These are phyloP conservation scores for Stichodactyla helianthus DNA, from an alignment of 64 coral and sea anemone species.

Conservation along the genomic window DNA sequence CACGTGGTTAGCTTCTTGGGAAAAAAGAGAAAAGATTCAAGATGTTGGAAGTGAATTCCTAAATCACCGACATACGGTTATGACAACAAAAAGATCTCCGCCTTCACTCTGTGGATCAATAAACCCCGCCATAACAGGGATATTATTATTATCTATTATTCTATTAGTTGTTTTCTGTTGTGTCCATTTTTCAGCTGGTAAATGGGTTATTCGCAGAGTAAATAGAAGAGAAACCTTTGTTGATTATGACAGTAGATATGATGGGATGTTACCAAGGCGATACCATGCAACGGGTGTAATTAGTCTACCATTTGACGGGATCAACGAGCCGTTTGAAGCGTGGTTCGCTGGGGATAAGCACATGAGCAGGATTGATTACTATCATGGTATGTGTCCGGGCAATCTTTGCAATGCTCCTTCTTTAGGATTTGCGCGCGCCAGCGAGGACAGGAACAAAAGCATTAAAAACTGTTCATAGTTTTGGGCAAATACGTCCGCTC, in stretches of 20 bases:
- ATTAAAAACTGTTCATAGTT: too few relatives aligned
- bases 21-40: too few relatives aligned
- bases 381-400: conserved; percentile 54
- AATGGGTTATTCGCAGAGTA: not conserved
- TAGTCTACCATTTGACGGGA: conserved; percentile 73
- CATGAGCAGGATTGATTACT: conserved; percentile 94
- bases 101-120: not conserved
- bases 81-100: too few relatives aligned
- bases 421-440: too few relatives aligned
- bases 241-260: conserved; percentile 35
- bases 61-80: not conserved
- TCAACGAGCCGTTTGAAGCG: conserved; percentile 84
- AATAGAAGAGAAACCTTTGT: not conserved
- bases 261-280: conserved; percentile 44
- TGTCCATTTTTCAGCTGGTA: not conserved
- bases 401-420: too few relatives aligned
- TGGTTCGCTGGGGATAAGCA: conserved; percentile 81
- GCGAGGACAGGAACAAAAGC: too few relatives aligned
- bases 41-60: too few relatives aligned
- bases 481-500: too few relatives aligned
- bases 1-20: too few relatives aligned
- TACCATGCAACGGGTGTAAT: conserved; percentile 72
- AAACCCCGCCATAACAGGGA: not conserved
- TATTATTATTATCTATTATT: not conserved
- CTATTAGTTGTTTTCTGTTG: not conserved